Evolutionary conservation across 2,888 invertebrate species (phyloP), one percentile per base, ranked within the genome.

Genomic region (Incurvaria masculella): DNA sequence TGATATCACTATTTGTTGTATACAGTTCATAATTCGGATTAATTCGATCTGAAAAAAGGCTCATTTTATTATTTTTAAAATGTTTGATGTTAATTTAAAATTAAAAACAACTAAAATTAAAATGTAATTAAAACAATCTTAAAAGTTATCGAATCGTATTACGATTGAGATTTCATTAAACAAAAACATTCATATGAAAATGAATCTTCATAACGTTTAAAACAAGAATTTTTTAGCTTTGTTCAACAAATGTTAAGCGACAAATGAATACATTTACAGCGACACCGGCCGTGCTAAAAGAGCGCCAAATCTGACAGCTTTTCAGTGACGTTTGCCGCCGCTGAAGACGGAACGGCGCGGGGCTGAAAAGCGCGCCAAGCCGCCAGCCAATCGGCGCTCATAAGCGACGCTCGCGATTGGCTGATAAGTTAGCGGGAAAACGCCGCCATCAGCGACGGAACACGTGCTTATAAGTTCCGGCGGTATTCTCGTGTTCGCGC

Each of bases 381-480:
- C 44, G 49, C 27, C 63, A 59, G 48, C 74, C 73, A 72, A 74
- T 74, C 50, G 57, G 53, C 56, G 59, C 47, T 47, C 43, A 45
- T 45, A 19, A 42, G 45, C 49, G 49, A 45, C 45, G 18, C 63
- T 61, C 56, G 59, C 64, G 63, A 78, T 78, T 74, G 76, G 76
- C 61, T 60, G 23, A 33, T 4, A 33, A 33, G 14, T 4, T 33
- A 14, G 33, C 4, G 61, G 4, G 57, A 57, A 61, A 56, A 59
- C 64, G 65, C 58, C 62, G 74, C 72, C 67, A 75, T 75, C 61
- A 78, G 76, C 74, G 76, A 73, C 67, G 58, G 52, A 56, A 67
- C 75, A 75, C 74, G 73, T 78, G 76, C 76, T 78, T 59, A 76
- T 76, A 71, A 78, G 76, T 75, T 76, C 69, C 69, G 26, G 41